A percentile compares a stretch with the other conserved stretches of the same genome.
Conservation (phyloP, 2,888 invertebrate species). For the Protula sp. region DNA sequence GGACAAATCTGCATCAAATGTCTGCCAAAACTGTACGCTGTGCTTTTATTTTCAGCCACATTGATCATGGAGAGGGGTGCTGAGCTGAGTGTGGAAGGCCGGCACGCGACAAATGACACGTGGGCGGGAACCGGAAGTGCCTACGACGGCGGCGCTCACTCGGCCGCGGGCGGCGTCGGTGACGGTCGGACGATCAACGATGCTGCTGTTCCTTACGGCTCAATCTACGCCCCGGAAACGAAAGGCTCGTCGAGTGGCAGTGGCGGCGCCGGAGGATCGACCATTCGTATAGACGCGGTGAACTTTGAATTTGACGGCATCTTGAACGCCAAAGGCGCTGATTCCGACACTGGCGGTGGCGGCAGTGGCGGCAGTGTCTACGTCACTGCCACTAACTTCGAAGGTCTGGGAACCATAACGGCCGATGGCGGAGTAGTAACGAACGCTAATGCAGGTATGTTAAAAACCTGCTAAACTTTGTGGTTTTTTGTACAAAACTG, state of each 20-base stretch:
- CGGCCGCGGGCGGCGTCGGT: constrained; percentile 30
- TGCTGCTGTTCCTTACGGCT: constrained; percentile 30
- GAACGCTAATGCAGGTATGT: too few relatives aligned
- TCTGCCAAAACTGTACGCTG: too few relatives aligned
- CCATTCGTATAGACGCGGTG: constrained; percentile 18
- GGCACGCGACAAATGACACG: constrained; percentile 14
- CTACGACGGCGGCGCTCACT: constrained; percentile 3
- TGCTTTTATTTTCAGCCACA: too few relatives aligned
- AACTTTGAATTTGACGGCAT: constrained; percentile 31
- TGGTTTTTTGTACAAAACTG: too few relatives aligned
- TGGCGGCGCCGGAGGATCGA: constrained; percentile 13
- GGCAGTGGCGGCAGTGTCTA: constrained; percentile 36
- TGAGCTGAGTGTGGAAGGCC: constrained; percentile 27
- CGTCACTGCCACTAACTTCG: constrained; percentile 22
- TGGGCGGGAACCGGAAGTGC: constrained; percentile 6
- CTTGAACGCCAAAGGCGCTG: constrained; percentile 27
- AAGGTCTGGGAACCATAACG: constrained; percentile 29
- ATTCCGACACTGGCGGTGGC: constrained; percentile 27
- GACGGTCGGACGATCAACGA: constrained; percentile 4
- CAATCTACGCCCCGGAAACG: constrained; percentile 27
- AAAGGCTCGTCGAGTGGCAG: constrained; percentile 28
- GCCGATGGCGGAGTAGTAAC: constrained; percentile 25
- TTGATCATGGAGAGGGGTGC: constrained; percentile 32
- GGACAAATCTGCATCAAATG: too few relatives aligned
- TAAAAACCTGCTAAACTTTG: too few relatives aligned